Evolutionary conservation across 2,113 vertebrate species (phyloP).

Genomic region (Salvator merianae): DNA sequence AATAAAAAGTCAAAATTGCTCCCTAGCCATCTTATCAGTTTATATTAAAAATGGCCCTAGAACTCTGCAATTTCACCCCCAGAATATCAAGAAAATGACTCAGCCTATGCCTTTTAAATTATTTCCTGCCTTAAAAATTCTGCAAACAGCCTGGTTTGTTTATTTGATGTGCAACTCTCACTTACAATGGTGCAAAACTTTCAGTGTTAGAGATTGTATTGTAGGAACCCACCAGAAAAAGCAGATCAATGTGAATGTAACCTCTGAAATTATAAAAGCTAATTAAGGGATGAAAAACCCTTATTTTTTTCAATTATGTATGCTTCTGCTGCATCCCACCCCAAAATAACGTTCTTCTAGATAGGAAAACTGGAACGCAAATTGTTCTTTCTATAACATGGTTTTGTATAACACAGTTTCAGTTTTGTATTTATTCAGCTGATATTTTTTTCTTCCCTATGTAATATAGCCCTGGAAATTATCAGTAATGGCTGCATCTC

Average conservation of each 20-base stretch:
- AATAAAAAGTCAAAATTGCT: slow-evolving; percentile 27
- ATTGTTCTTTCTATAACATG: too few relatives aligned
- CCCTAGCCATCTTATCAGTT: neutral
- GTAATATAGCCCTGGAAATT: too few relatives aligned
- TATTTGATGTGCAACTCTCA: slow-evolving; percentile 35
- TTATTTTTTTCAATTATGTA: neutral
- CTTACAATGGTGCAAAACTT: too few relatives aligned
- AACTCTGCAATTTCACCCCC: slow-evolving; percentile 18
- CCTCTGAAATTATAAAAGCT: slow-evolving; percentile 30
- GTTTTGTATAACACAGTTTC: too few relatives aligned
- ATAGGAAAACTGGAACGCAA: neutral
- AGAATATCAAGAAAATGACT: slow-evolving; percentile 21
- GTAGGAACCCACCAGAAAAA: too few relatives aligned
- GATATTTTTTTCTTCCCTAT: too few relatives aligned
- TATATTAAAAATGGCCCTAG: slow-evolving; percentile 21
- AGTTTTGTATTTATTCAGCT: too few relatives aligned
- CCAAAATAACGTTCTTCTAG: neutral
- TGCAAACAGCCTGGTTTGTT: slow-evolving; percentile 54
- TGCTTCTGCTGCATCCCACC: neutral
- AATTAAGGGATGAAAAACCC: neutral
- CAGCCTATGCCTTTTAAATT: slow-evolving; percentile 38
- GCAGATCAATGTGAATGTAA: too few relatives aligned
- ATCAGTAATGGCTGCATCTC: too few relatives aligned
- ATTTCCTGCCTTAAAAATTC: slow-evolving; percentile 50
- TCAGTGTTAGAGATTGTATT: too few relatives aligned